Base-by-base conservation (phyloP, 2,113 vertebrate genomes). In the Bubo scandiacus region DNA sequence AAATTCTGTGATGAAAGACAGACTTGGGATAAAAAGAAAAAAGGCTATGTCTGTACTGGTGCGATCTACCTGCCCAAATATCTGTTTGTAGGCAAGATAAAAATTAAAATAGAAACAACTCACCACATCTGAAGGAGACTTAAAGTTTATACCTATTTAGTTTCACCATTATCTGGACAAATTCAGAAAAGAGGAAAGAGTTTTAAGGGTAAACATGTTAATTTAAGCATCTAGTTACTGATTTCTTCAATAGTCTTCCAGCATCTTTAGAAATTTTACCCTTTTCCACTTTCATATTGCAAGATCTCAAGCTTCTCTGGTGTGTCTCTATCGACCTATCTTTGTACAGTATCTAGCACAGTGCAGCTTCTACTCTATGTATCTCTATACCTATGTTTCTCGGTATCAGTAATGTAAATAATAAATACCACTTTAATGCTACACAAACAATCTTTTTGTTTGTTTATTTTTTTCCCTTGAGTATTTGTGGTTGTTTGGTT, bases 391-490 rank as follows among this genome's bases (percentile, higher is more conserved):
- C 43, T 45, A 7, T 29, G 12, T 32, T 57, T 40, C 19, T 73
- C 38, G 6, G 10, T 54, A 30, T 34, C 8, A 30, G 12, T 34
- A 93, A 29, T 13, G 23, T 14, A 70, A 84, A 62, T 51, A 36
- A 72, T n/a, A 43, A 29, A 51, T 42, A 40, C 1, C 4, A 49
- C 8, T 38, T 30, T 11, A 43, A 36, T 4, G 4, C 1, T 8
- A 8, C 3, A 34, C 1, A 22, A 40, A 38, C 4, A 83, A 55
- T 17, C 3, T 40, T 9, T 15, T 25, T 25, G 17, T 17, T 26
- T 10, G 9, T 3, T 16, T 47, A 20, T 12, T 23, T 6, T 21
- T 9, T 34, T 0, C 2, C 4, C 9, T 8, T 47, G 5, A 36
- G 3, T 11, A 3, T 32, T 81, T 58, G 77, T 61, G 0, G 1